Evolutionary conservation across 2,888 invertebrate genomes (phyloP).

Genomic region (Argyresthia goedartella): DNA sequence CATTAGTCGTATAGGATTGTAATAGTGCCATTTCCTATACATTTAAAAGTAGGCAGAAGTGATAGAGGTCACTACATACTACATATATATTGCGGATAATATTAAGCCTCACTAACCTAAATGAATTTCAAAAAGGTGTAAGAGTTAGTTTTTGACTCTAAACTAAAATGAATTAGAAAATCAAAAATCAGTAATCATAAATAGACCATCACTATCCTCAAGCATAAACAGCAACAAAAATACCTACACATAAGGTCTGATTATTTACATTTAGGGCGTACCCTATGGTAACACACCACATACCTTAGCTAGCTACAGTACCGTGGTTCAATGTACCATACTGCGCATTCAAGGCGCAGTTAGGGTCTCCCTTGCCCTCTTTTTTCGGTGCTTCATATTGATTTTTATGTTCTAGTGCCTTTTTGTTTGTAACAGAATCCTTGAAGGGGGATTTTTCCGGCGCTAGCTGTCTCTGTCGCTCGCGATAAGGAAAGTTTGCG

Average conservation of each 20-base stretch:
- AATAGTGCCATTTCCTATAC: too few species aligned
- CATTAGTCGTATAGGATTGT: too few species aligned
- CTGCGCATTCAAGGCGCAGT: slow-evolving; percentile 7
- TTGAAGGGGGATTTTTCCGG: slow-evolving; percentile 17
- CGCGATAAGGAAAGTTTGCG: slow-evolving; percentile 7
- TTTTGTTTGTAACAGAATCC: slow-evolving; percentile 36
- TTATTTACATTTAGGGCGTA: background rate
- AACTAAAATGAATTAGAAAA: too few species aligned
- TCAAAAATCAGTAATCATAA: too few species aligned
- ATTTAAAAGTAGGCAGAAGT: too few species aligned
- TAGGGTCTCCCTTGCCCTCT: slow-evolving; percentile 14
- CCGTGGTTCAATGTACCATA: slow-evolving; percentile 3
- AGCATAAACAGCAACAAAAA: background rate
- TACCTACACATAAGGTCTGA: background rate
- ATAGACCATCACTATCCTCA: too few species aligned
- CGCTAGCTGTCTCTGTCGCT: slow-evolving; percentile 26
- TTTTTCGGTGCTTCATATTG: slow-evolving; percentile 25
- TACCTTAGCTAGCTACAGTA: background rate
- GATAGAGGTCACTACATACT: too few species aligned
- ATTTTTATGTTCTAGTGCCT: slow-evolving; percentile 39
- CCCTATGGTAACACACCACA: background rate
- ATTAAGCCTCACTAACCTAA: too few species aligned
- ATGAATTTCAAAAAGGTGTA: too few species aligned
- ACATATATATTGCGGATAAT: too few species aligned
- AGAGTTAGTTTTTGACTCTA: too few species aligned